Conservation (phyloP, 2,888 invertebrate species). For the Sthenelais limicola region DNA sequence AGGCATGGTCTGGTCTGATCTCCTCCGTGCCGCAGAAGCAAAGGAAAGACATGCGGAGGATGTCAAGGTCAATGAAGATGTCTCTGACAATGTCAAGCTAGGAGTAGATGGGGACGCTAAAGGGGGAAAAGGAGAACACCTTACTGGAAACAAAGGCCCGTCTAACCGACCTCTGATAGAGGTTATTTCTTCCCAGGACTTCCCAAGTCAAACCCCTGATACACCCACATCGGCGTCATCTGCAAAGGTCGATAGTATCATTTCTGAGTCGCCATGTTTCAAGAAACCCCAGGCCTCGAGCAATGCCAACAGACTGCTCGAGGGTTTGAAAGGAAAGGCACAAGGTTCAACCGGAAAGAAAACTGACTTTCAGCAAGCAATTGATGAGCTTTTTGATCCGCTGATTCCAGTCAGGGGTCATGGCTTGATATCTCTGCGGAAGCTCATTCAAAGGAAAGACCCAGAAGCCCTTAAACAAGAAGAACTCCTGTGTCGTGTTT, state of each 20-base stretch:
- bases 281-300: not conserved
- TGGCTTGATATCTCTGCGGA: constrained; percentile 82
- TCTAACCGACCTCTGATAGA: constrained; percentile 44
- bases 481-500: constrained; percentile 79
- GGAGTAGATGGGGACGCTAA: not conserved
- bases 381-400: constrained; percentile 80
- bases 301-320: not conserved
- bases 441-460: constrained; percentile 81
- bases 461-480: constrained; percentile 75
- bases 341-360: not conserved
- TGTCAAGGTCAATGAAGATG: too few relatives aligned
- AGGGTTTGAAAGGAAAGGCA: not conserved
- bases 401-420: constrained; percentile 87
- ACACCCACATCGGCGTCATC: too few relatives aligned
- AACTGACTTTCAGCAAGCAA: constrained; percentile 72
- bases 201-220: not conserved
- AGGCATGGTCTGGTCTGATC: constrained; percentile 64
- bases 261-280: too few relatives aligned
- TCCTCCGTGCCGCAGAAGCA: constrained; percentile 5
- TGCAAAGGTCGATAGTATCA: too few relatives aligned
- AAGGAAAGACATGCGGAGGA: too few relatives aligned
- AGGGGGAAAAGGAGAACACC: not conserved
- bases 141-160: not conserved
- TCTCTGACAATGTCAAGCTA: too few relatives aligned
- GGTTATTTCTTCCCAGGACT: constrained; percentile 40